Conservation (phyloP, 2,797 vertebrate species). For the Eulemur mongoz region DNA sequence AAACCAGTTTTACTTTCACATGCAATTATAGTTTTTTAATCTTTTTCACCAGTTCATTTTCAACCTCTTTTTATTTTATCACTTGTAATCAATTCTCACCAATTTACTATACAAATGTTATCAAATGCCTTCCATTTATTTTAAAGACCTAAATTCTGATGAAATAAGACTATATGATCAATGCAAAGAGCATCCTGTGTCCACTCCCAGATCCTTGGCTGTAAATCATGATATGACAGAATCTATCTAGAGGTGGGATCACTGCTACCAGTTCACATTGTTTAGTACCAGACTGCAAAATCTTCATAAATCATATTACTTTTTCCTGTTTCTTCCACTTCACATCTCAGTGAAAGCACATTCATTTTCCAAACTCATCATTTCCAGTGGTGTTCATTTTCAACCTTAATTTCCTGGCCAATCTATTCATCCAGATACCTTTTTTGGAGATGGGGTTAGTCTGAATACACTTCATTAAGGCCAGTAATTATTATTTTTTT, state of each 20-base stretch:
- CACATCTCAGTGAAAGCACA: slow-evolving; percentile 57
- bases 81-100: slow-evolving; percentile 72
- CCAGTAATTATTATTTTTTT: background rate
- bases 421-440: slow-evolving; percentile 33
- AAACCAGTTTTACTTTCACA: slow-evolving; percentile 76
- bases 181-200: slow-evolving; percentile 57
- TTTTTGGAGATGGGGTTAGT: background rate
- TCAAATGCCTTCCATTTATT: slow-evolving; percentile 64
- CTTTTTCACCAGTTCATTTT: slow-evolving; percentile 61
- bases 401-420: slow-evolving; percentile 45
- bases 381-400: slow-evolving; percentile 68
- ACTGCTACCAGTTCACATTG: slow-evolving; percentile 42
- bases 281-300: slow-evolving; percentile 27
- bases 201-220: slow-evolving; percentile 18
- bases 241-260: slow-evolving; percentile 12
- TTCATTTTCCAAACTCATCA: slow-evolving; percentile 71
- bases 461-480: slow-evolving; percentile 25
- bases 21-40: slow-evolving; percentile 75
- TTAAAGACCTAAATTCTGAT: slow-evolving; percentile 58
- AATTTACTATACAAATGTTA: slow-evolving; percentile 75
- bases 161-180: slow-evolving; percentile 57
- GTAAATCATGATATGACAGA: slow-evolving; percentile 56
- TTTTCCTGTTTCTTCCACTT: slow-evolving; percentile 7
- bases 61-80: slow-evolving; percentile 75
- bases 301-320: slow-evolving; percentile 66